Conservation (phyloP, 2,888 invertebrate species). For the Entomobrya multifasciata region DNA sequence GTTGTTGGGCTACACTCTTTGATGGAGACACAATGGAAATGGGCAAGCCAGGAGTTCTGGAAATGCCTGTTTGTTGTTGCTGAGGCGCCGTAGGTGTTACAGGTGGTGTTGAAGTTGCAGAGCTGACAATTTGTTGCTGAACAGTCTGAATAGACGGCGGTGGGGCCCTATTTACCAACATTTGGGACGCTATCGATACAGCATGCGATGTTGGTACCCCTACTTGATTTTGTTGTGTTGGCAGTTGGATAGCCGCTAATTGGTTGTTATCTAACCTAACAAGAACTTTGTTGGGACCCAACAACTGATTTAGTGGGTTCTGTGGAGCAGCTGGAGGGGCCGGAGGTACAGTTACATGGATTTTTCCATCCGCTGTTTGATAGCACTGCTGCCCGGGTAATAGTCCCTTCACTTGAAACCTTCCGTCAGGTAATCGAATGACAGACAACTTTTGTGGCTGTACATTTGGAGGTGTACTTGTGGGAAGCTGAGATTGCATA, state of each 20-base stretch:
- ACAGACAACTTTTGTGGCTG: conserved; percentile 91
- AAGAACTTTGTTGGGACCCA: conserved; percentile 42
- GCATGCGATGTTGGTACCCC: not conserved
- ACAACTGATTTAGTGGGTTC: conserved; percentile 51
- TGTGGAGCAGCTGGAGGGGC: conserved; percentile 78
- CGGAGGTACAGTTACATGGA: conserved; percentile 84
- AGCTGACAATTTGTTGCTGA: not conserved
- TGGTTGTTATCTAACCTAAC: conserved; percentile 61
- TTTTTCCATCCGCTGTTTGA: conserved; percentile 92
- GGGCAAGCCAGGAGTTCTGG: conserved; percentile 70
- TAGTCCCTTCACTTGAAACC: conserved; percentile 94
- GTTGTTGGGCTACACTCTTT: conserved; percentile 49
- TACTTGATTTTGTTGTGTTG: not conserved
- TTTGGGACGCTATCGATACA: conserved; percentile 11
- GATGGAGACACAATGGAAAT: conserved; percentile 78
- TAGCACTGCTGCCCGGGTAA: conserved; percentile 92
- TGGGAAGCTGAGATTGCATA: not conserved
- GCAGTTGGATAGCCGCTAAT: conserved; percentile 46
- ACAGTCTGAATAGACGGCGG: not conserved
- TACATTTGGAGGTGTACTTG: not conserved
- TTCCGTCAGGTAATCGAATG: conserved; percentile 93
- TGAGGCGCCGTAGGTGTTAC: not conserved
- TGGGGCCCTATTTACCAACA: not conserved
- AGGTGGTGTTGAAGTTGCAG: not conserved
- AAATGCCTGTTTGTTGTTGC: conserved; percentile 51